These are phyloP conservation scores for Tetragonula clypearis DNA, from an alignment of 1,140 invertebrate genomes.

Conservation along the genomic window DNA sequence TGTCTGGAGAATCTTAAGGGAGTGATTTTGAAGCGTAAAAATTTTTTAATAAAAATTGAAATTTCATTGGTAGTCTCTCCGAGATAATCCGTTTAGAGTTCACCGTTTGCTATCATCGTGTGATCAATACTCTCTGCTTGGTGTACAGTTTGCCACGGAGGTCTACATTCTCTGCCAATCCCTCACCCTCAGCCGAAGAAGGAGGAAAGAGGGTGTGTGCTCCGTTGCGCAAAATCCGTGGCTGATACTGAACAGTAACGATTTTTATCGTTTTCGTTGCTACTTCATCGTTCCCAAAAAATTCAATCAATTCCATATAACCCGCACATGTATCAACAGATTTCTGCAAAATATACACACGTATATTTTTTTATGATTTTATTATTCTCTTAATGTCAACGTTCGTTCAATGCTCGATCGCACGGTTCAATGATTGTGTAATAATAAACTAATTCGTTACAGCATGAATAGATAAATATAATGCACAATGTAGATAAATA, in stretches of 20 bases:
- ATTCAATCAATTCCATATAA: background rate
- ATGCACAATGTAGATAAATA: too few species aligned
- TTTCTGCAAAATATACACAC: background rate
- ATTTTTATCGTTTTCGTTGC: slow-evolving; percentile 51
- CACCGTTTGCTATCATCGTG: slow-evolving; percentile 17
- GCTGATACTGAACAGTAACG: slow-evolving; percentile 48
- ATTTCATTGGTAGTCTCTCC: background rate
- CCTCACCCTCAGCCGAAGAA: slow-evolving; percentile 52
- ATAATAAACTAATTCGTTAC: background rate
- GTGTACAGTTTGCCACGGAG: slow-evolving; percentile 52
- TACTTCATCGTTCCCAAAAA: background rate
- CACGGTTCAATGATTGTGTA: background rate
- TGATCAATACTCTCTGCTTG: slow-evolving; percentile 61
- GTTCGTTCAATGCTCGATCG: background rate
- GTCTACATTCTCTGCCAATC: slow-evolving; percentile 56
- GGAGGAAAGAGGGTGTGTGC: slow-evolving; percentile 43
- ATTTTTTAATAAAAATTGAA: background rate
- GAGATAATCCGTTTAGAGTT: slow-evolving; percentile 36
- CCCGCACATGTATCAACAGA: background rate
- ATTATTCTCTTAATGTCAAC: background rate
- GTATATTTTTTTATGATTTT: background rate
- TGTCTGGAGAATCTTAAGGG: too few species aligned
- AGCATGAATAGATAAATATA: too few species aligned
- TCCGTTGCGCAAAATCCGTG: slow-evolving; percentile 43
- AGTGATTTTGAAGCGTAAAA: background rate